Base-by-base conservation (phyloP, 2,888 invertebrate genomes). In the Siphonodentalium dalli region DNA sequence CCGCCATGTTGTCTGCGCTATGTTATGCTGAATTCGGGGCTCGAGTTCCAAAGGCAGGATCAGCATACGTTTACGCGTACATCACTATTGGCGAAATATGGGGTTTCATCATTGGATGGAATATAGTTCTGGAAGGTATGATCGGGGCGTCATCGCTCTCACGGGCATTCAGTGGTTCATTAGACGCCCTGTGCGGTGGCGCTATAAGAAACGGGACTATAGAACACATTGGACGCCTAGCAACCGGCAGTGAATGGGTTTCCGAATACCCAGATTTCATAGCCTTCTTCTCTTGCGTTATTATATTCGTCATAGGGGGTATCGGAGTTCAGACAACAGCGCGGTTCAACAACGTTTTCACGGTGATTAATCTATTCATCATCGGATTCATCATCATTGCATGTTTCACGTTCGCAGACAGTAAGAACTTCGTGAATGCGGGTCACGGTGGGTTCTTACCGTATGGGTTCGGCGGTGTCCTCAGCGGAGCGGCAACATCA, bases 31-130 rank as follows among this genome's bases (percentile, higher is more conserved):
- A 81, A 58, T 76, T 81, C 52, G 79, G 79, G 3, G 72, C 79
- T 20, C 63, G 77, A 18, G 71, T 79, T 15, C 78, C 78, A 8
- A 76, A 77, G 51, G 78, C 80, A 7, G 81, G 94, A 9, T 93
- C 92, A 0, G 93, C 93, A 0, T 95, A 95, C 72, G 87, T 93
- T 2, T 95, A 95, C 85, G 92, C 92, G 72, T 95, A 94, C 80
- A 92, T 94, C 20, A 90, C 91, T 43, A 89, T 94, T 55, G 94
- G 94, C 1, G 94, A 95, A 83, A 88, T 93, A 73, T 87, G 91
- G 50, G 94, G 93, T 0, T 94, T 93, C 78, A 58, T 80, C 39
- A 92, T 93, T 66, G 94, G 94, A 20, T 94, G 94, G 93, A 93
- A 93, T 80, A 86, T 77, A 39, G 90, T 93, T 68, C 57, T 77